A percentile compares a stretch with the other conserved stretches of the same genome.
Conservation (phyloP, 2,888 invertebrate species). For the Lepas anatifera region DNA sequence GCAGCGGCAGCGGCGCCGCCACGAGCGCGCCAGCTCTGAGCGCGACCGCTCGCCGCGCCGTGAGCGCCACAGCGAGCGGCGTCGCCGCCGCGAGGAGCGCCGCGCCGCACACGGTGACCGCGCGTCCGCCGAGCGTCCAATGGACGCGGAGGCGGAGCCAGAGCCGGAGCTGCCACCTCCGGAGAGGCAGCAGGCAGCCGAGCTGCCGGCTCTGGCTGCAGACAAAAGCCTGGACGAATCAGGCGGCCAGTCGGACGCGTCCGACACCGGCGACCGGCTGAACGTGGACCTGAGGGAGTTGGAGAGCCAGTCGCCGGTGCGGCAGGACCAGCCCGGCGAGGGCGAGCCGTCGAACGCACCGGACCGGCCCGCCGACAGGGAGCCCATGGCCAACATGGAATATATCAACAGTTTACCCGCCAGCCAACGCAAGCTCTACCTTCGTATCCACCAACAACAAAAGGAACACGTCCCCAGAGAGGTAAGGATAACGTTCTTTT, state of each 20-base stretch:
- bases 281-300: too few species aligned
- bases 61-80: neutral
- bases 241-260: neutral
- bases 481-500: too few species aligned
- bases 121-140: neutral
- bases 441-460: slow-evolving; percentile 53
- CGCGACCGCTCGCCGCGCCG: slow-evolving; percentile 6
- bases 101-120: slow-evolving; percentile 11
- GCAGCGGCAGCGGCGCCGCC: neutral
- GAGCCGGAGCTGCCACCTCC: neutral
- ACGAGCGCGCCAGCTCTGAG: neutral
- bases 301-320: neutral
- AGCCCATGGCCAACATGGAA: neutral
- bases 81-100: slow-evolving; percentile 10
- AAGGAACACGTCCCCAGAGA: slow-evolving; percentile 38
- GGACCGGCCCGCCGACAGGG: neutral
- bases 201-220: too few species aligned
- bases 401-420: slow-evolving; percentile 47
- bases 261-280: neutral
- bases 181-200: neutral
- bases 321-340: neutral
- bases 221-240: too few species aligned
- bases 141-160: slow-evolving; percentile 8
- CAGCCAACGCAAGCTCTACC: slow-evolving; percentile 50
- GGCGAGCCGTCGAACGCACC: neutral